Evolutionary conservation across 92 coral and sea anemone genomes (phyloP).

Genomic region (Porites rus): DNA sequence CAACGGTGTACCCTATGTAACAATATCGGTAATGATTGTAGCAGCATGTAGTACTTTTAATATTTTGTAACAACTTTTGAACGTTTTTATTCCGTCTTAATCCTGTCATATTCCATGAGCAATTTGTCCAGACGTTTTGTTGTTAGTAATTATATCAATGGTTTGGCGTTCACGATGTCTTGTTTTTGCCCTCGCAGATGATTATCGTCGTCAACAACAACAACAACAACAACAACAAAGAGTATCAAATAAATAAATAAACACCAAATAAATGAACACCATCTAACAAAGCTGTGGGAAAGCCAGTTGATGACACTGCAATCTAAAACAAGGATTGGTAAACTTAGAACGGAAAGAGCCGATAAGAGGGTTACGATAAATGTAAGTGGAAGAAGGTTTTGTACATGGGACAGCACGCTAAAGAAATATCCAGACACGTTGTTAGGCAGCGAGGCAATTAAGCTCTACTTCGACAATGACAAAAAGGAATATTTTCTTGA

Average conservation of each 20-base stretch:
- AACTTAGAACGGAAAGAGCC: slow-evolving; percentile 21
- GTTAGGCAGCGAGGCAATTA: slow-evolving; percentile 90
- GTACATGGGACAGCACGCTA: slow-evolving; percentile 94
- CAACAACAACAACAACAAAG: not conserved
- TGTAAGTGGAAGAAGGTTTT: slow-evolving; percentile 91
- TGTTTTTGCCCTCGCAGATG: not conserved
- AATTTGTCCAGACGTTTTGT: no score
- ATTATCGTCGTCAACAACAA: not conserved
- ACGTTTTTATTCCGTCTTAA: no score
- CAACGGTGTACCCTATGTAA: no score
- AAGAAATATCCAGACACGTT: slow-evolving; percentile 93
- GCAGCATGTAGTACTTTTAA: no score
- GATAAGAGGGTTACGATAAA: slow-evolving; percentile 79
- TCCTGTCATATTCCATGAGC: no score
- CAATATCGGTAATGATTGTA: no score
- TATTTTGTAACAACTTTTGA: no score
- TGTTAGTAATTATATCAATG: no score
- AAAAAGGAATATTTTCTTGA: slow-evolving; percentile 91
- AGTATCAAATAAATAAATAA: no score
- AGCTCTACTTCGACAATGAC: slow-evolving; percentile 81
- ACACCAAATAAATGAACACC: no score
- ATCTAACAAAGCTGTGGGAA: not conserved
- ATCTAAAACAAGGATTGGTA: slow-evolving; percentile 42
- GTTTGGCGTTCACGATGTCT: no score
- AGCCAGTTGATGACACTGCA: slow-evolving; percentile 72